Conservation (phyloP, 2,888 invertebrate genomes). For the Apeira syringaria region DNA sequence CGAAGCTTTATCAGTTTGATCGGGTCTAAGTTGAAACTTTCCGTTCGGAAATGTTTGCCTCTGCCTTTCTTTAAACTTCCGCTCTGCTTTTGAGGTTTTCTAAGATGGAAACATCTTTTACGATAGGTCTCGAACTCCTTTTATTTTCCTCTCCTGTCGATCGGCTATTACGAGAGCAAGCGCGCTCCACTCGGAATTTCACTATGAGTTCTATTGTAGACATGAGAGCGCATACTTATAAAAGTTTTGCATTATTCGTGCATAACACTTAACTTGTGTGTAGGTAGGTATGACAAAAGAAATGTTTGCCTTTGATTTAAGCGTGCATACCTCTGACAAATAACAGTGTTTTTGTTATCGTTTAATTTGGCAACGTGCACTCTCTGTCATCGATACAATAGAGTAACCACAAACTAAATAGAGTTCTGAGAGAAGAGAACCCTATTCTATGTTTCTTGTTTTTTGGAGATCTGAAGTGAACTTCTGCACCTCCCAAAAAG, state of each 20-base stretch:
- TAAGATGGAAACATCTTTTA: conserved; percentile 60
- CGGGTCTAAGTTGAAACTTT: conserved; percentile 59
- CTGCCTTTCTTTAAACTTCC: conserved; percentile 68
- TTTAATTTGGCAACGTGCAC: too few species aligned
- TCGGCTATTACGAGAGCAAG: conserved; percentile 34
- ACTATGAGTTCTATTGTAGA: conserved; percentile 15
- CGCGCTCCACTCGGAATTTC: conserved; percentile 11
- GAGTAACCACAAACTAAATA: too few species aligned
- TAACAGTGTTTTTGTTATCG: too few species aligned
- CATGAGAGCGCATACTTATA: conserved; percentile 16
- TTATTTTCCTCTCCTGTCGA: conserved; percentile 46
- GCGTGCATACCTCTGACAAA: too few species aligned
- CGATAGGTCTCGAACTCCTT: conserved; percentile 49
- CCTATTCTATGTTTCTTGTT: too few species aligned
- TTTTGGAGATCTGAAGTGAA: too few species aligned
- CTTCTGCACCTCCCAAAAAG: too few species aligned
- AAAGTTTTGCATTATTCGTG: conserved; percentile 12
- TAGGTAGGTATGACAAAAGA: too few species aligned
- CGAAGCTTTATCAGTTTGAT: conserved; percentile 56
- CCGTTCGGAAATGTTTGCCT: conserved; percentile 59
- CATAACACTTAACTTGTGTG: conserved; percentile 31
- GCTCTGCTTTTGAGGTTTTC: conserved; percentile 68
- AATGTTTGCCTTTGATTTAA: too few species aligned
- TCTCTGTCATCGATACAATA: too few species aligned
- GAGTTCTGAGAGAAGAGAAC: too few species aligned